Evolutionary conservation across 1,140 invertebrate species (phyloP).

Genomic region (Araneus ventricosus): DNA sequence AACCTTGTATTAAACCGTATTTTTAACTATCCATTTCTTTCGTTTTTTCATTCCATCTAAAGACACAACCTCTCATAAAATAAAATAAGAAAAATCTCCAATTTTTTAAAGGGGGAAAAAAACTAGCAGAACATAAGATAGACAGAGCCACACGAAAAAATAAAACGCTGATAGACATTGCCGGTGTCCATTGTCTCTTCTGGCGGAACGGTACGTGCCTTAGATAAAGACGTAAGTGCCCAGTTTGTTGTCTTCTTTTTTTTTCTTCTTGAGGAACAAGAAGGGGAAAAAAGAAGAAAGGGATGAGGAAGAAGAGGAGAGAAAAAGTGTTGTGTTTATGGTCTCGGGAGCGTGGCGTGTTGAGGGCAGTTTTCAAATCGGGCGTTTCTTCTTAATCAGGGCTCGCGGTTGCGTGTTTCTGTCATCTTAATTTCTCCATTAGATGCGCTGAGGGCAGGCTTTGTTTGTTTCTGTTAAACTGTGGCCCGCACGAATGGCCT

Average conservation of each 20-base stretch:
- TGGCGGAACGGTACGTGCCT: constrained; percentile 1
- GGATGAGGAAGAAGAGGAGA: not conserved
- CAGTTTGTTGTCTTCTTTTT: not conserved
- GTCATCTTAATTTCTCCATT: constrained; percentile 14
- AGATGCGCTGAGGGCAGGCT: not conserved
- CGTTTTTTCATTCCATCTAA: not conserved
- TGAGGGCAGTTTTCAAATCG: constrained; percentile 13
- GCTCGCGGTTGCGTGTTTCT: not conserved
- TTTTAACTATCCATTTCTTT: not conserved
- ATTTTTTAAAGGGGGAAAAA: not conserved
- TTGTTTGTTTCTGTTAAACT: not conserved
- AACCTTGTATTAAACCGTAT: not conserved
- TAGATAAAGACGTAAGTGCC: not conserved
- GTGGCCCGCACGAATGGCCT: not conserved
- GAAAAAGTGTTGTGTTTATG: not conserved
- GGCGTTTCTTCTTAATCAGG: not conserved
- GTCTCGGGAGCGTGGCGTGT: not conserved
- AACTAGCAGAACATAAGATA: not conserved
- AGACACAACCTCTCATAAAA: not conserved
- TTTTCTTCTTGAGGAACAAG: not conserved
- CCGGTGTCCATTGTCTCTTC: not conserved
- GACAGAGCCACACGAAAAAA: not conserved
- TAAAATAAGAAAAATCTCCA: not conserved
- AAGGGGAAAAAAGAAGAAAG: not conserved
- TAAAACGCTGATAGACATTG: not conserved